Percentiles rank a stretch among this genome's conserved stretches.
Evolutionary conservation across 2,888 invertebrate species (phyloP).

Genomic region (Caenorhabditis japonica): DNA sequence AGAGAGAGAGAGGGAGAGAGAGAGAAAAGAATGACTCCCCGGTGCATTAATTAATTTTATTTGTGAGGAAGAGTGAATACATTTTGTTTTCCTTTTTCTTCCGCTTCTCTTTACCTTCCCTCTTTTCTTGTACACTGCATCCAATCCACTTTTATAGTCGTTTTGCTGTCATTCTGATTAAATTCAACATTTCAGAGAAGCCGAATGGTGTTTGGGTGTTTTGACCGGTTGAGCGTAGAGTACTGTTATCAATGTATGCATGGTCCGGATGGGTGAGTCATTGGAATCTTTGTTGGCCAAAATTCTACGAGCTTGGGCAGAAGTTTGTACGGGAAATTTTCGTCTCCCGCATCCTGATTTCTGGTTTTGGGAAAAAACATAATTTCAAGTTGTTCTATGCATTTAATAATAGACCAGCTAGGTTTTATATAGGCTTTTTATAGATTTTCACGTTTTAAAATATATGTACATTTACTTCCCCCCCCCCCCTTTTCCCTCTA

Average conservation of each 20-base stretch:
- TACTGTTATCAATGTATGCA: constrained; percentile 40
- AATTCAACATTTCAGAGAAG: too few relatives aligned
- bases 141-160: background rate
- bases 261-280: constrained; percentile 42
- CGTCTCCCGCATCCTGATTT: too few relatives aligned
- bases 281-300: background rate
- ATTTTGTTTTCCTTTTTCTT: constrained; percentile 8
- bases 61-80: constrained; percentile 16
- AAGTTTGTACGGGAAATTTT: too few relatives aligned
- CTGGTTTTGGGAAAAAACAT: too few relatives aligned
- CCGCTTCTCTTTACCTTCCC: constrained; percentile 12
- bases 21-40: constrained; percentile 12
- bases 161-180: background rate
- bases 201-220: constrained; percentile 25
- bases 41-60: constrained; percentile 46
- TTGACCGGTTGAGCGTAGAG: constrained; percentile 11
- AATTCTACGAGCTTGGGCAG: too few relatives aligned
- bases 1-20: background rate
- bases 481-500: too few relatives aligned
- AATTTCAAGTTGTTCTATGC: too few relatives aligned
- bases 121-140: constrained; percentile 7
- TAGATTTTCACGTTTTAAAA: too few relatives aligned
- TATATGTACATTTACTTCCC: too few relatives aligned
- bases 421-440: too few relatives aligned
- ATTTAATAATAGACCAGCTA: too few relatives aligned